Evolutionary conservation across 2,113 vertebrate genomes (phyloP), one percentile per base, ranked within the genome.

Genomic region (Onychostruthus taczanowskii): DNA sequence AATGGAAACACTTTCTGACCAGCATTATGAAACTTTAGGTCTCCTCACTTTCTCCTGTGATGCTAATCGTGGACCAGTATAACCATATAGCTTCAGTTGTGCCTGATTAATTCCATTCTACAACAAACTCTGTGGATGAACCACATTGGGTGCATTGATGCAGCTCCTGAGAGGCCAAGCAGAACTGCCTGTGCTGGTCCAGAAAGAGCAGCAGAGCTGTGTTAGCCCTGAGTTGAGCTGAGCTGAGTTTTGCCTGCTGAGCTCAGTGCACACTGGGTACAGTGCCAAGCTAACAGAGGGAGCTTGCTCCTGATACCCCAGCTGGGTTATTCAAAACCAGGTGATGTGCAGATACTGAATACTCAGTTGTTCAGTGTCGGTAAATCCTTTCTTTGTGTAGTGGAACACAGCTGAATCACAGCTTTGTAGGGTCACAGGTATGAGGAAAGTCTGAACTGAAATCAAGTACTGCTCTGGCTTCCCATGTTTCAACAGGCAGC

Each of bases 191-290:
- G 7, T 78, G 49, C n/a, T 35, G 44, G 16, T 31, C 9, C 44
- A 37, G 55, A 9, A 43, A 16, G 20, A 27, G 64, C 35, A 77
- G 59, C 55, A 23, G 5, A 27, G 28, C 50, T 33, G 24, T 10
- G 63, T 5, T 41, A 69, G 47, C 49, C 5, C 8, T 23, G 47
- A 17, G 78, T 26, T 11, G 37, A 16, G 84, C 59, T 7, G 41
- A 19, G 75, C 61, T 16, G 43, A 11, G 76, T 27, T 50, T 35
- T 55, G 69, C 26, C 49, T 35, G 68, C 56, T 53, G 41, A 63
- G 43, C 64, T 17, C 41, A 16, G 31, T 3, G 10, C 2, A 0
- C 1, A 0, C 58, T 18, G 30, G 10, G 30, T 23, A 17, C 27
- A n/a, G n/a, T 9, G 12, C 49, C 75, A 39, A 3, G 69, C 15